Conservation (phyloP, 2,888 invertebrate genomes). For the Poecilobothrus nobilitatus region DNA sequence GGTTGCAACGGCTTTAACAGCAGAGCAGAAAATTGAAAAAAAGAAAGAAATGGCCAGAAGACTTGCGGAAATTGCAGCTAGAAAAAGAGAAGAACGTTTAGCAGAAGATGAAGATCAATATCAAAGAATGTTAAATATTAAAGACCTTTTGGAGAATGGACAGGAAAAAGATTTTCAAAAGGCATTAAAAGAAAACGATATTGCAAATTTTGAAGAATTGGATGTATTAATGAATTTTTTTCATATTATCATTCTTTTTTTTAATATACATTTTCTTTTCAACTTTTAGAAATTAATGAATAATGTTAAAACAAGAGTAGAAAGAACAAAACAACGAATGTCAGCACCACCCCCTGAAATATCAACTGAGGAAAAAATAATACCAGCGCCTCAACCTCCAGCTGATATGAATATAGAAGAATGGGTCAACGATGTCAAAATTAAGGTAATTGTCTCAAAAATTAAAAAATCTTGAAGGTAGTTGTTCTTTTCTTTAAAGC, state of each 20-base stretch:
- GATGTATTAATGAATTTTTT: constrained; percentile 48
- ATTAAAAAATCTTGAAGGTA: not conserved
- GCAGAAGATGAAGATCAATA: constrained; percentile 83
- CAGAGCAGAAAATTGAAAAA: constrained; percentile 78
- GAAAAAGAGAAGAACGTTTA: constrained; percentile 77
- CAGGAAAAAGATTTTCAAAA: constrained; percentile 65
- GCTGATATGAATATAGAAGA: constrained; percentile 31
- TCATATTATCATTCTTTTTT: not conserved
- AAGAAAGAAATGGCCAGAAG: constrained; percentile 77
- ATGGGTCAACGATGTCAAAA: constrained; percentile 36
- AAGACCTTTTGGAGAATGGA: constrained; percentile 68
- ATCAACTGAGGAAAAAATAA: constrained; percentile 28
- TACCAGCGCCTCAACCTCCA: constrained; percentile 36
- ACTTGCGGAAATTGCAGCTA: constrained; percentile 80
- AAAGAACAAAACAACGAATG: constrained; percentile 68
- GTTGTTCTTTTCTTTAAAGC: constrained; percentile 35
- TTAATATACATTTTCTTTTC: not conserved
- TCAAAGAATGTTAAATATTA: constrained; percentile 63
- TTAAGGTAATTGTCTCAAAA: constrained; percentile 26
- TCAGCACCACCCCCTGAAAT: constrained; percentile 34
- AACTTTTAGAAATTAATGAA: constrained; percentile 25
- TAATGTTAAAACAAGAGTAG: constrained; percentile 37
- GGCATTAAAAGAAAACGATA: constrained; percentile 65
- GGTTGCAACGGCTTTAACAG: constrained; percentile 41
- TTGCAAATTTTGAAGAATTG: constrained; percentile 69